Conservation (phyloP, 2,113 vertebrate species). For the Narcine bancroftii region DNA sequence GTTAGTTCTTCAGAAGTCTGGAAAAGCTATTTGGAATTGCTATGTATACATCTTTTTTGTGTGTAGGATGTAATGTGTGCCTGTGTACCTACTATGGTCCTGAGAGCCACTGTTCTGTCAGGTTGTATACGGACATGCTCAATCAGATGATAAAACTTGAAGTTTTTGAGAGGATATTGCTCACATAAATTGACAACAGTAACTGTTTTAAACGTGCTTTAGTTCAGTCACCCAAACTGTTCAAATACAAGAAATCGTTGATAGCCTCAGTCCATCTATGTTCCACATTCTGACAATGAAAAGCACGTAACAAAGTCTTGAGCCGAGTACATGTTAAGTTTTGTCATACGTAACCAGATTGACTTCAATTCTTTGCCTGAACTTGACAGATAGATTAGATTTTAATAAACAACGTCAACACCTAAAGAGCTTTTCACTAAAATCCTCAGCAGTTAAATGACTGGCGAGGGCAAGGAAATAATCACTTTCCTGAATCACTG, state of each 20-base stretch:
- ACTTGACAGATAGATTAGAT: not conserved
- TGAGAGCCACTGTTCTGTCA: too few relatives aligned
- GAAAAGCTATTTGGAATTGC: too few relatives aligned
- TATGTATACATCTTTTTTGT: too few relatives aligned
- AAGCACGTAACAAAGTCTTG: not conserved
- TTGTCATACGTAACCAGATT: not conserved
- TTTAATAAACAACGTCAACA: not conserved
- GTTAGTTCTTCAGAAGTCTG: not conserved
- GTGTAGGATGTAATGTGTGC: too few relatives aligned
- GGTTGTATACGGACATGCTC: too few relatives aligned
- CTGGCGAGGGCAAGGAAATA: not conserved
- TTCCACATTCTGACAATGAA: not conserved
- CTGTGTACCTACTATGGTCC: too few relatives aligned
- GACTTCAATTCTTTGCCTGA: not conserved
- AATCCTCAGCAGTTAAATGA: not conserved
- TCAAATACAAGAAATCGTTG: not conserved
- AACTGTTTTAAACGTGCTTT: not conserved
- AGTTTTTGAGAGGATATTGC: not conserved
- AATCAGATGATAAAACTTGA: too few relatives aligned
- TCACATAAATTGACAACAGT: not conserved
- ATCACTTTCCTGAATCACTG: too few relatives aligned
- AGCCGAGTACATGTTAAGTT: not conserved
- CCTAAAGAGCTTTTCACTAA: not conserved
- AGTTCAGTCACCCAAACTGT: not conserved
- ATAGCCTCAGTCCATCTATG: not conserved